These are phyloP conservation scores for Leuciscus waleckii DNA, from an alignment of 2,797 vertebrate genomes.

Conservation along the genomic window DNA sequence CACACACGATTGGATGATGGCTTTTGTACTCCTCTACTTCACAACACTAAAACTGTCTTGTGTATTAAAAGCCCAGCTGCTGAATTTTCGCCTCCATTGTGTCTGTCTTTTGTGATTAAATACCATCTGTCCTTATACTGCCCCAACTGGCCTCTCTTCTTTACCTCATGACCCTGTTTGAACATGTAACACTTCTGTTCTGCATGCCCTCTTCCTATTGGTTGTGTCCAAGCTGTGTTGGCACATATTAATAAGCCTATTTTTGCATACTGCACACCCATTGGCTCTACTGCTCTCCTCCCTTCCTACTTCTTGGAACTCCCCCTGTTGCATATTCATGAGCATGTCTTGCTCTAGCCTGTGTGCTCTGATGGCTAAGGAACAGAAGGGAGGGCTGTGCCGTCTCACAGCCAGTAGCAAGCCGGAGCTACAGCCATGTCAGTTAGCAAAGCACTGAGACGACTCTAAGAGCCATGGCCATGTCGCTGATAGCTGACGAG, in stretches of 20 bases:
- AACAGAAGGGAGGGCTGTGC: slow-evolving; percentile 77
- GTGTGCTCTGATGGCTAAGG: slow-evolving; percentile 74
- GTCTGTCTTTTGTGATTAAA: slow-evolving; percentile 78
- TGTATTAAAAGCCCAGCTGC: slow-evolving; percentile 71
- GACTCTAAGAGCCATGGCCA: slow-evolving; percentile 90
- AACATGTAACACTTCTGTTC: slow-evolving; percentile 67
- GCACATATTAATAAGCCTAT: slow-evolving; percentile 59
- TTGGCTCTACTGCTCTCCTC: slow-evolving; percentile 71
- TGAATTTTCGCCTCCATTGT: slow-evolving; percentile 71
- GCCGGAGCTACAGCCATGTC: slow-evolving; percentile 88
- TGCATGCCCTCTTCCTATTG: slow-evolving; percentile 65
- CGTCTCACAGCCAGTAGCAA: slow-evolving; percentile 75
- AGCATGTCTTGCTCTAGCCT: slow-evolving; percentile 60
- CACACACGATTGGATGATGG: slow-evolving; percentile 14
- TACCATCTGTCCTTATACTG: slow-evolving; percentile 75
- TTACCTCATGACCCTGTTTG: slow-evolving; percentile 64
- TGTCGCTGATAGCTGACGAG: slow-evolving; percentile 94
- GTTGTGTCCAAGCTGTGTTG: slow-evolving; percentile 49
- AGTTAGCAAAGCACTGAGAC: slow-evolving; percentile 83
- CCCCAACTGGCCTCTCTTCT: slow-evolving; percentile 62
- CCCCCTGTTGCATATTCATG: slow-evolving; percentile 34
- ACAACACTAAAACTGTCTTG: slow-evolving; percentile 33
- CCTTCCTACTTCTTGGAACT: slow-evolving; percentile 72
- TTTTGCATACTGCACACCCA: slow-evolving; percentile 61
- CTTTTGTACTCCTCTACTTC: slow-evolving; percentile 23